Conservation (phyloP, 2,113 vertebrate genomes). For the Brachyhypopomus gauderio region DNA sequence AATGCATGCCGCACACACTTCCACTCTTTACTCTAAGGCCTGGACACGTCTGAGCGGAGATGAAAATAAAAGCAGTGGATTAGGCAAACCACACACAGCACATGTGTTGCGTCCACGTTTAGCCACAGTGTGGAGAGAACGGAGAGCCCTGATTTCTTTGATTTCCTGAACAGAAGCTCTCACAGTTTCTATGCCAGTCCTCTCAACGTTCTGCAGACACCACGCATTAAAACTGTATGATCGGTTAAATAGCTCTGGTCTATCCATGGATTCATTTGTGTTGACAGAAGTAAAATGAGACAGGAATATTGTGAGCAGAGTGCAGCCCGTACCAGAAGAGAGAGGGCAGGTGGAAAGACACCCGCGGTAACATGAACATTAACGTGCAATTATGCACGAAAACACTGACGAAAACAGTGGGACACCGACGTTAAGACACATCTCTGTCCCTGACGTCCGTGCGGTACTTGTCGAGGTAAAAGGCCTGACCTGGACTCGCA, state of each 20-base stretch:
- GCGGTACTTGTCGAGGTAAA: background rate
- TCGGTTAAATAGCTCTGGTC: background rate
- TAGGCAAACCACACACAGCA: constrained; percentile 52
- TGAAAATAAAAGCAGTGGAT: constrained; percentile 16
- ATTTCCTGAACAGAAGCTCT: constrained; percentile 12
- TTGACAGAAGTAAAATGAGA: too few relatives aligned
- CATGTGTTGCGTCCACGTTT: constrained; percentile 57
- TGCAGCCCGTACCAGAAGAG: too few relatives aligned
- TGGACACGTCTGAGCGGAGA: constrained; percentile 17
- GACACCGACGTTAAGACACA: too few relatives aligned
- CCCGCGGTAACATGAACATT: too few relatives aligned
- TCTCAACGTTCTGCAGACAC: constrained; percentile 15
- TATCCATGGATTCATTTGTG: background rate
- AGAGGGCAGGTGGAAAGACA: too few relatives aligned
- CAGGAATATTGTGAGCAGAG: too few relatives aligned
- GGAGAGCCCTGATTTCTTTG: constrained; percentile 23
- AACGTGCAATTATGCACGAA: too few relatives aligned
- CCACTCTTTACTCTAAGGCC: constrained; percentile 24
- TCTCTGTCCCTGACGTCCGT: too few relatives aligned
- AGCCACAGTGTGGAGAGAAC: constrained; percentile 22
- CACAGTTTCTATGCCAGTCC: constrained; percentile 11
- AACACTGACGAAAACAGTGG: too few relatives aligned
- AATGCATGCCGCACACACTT: constrained; percentile 4
- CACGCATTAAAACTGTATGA: background rate
- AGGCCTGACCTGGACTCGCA: constrained; percentile 82